Conservation (phyloP, 2,797 vertebrate species). For the Falco peregrinus region DNA sequence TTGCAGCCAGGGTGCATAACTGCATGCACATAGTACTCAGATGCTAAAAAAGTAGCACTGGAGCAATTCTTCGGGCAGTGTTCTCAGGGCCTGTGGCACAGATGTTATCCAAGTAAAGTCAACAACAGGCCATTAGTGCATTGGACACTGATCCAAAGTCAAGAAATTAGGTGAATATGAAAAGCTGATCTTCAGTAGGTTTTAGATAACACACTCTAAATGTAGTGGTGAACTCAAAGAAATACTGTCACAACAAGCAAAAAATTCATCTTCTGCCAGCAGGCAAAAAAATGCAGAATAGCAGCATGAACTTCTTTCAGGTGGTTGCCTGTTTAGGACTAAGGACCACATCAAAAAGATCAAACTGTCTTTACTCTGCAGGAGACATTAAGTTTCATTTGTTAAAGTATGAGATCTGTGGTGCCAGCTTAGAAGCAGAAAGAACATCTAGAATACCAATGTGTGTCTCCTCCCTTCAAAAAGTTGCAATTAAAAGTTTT, state of each 20-base stretch:
- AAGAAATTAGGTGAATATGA: not conserved
- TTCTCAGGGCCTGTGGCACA: not conserved
- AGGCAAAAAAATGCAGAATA: not conserved
- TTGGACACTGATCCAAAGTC: not conserved
- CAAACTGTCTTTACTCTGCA: not conserved
- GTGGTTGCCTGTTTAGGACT: not conserved
- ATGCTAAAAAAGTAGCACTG: not conserved
- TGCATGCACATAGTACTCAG: not conserved
- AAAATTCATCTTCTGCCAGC: not conserved
- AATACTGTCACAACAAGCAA: not conserved
- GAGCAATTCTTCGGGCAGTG: not conserved
- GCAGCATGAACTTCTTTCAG: not conserved
- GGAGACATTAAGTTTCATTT: not conserved
- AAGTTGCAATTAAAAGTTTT: not conserved
- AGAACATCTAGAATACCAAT: not conserved
- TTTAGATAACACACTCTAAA: not conserved
- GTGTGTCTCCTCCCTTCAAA: not conserved
- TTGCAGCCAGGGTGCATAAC: not conserved
- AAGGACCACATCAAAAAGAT: constrained; percentile 45
- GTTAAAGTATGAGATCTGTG: not conserved
- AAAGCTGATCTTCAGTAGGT: not conserved
- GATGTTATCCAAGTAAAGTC: not conserved
- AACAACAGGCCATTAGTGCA: not conserved
- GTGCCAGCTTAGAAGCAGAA: not conserved
- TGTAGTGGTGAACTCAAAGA: not conserved